Evolutionary conservation across 2,797 vertebrate species (phyloP), one percentile per base, ranked within the genome.

Genomic region (Chloroceryle amazona): DNA sequence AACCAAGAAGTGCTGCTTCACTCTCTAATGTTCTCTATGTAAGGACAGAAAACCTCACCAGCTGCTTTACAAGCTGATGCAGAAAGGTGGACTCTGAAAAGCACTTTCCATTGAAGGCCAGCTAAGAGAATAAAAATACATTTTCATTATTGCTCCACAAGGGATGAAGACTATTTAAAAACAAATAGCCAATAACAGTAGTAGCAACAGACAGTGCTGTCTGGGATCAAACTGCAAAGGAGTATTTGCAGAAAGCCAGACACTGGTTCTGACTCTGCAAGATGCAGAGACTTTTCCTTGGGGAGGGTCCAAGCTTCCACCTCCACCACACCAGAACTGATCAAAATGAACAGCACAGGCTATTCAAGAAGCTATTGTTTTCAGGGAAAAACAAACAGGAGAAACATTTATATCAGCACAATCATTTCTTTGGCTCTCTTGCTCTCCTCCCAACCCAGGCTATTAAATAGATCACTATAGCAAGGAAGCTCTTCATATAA

Each of bases 401-500:
- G 42, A 84, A 90, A 89, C 5, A 6, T 81, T 86, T 72, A 33
- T 79, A 95, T 71, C 79, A 72, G 60, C 65, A 80, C 52, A 75
- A 82, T 81, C 39, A 81, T 90, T 95, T 70, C 60, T 81, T 41
- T 33, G 46, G 19, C 42, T 89, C 47, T 51, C 84, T 81, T 7
- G 5, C 35, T n/a, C 22, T 84, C 22, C 2, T 75, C 66, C 28
- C 22, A 88, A 37, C 61, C 39, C 44, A 46, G 9, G 39, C 46
- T 85, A 70, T 84, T 96, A 91, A 91, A 95, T 5, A 94, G 51
- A 97, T 84, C 1, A 14, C 41, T 73, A 61, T 41, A 47, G 33
- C 62, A 95, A 54, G 73, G 74, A 75, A 96, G 67, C 63, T 80
- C 79, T 93, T 93, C 44, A 63, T 80, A 94, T 28, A 66, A 76